Evolutionary conservation across 2,113 vertebrate species (phyloP).

Genomic region (Corythoichthys haematopterus): DNA sequence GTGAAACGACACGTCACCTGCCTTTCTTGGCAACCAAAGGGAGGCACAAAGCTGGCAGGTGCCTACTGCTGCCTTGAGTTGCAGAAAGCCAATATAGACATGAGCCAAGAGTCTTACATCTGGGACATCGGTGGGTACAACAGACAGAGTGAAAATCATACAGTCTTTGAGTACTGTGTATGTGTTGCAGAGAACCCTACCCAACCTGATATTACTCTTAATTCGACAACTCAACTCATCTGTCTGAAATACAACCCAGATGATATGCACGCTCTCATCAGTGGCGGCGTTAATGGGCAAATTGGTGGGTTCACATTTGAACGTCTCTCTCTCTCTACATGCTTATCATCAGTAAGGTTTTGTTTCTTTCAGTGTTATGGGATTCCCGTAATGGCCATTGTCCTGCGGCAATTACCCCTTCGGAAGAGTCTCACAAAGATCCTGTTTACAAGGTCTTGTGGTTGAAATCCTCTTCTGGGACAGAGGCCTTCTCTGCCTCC

Average conservation of each 20-base stretch:
- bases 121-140: constrained; percentile 85
- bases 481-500: constrained; percentile 84
- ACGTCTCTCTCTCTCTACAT: too few relatives aligned
- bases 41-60: constrained; percentile 78
- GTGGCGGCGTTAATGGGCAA: constrained; percentile 90
- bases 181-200: constrained; percentile 78
- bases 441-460: constrained; percentile 87
- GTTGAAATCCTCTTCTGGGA: constrained; percentile 91
- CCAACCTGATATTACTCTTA: constrained; percentile 77
- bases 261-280: constrained; percentile 81
- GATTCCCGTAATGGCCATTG: constrained; percentile 85
- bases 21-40: constrained; percentile 88
- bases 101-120: constrained; percentile 85
- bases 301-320: constrained; percentile 74
- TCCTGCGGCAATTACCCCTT: constrained; percentile 77
- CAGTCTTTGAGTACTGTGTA: neutral
- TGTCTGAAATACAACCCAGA: constrained; percentile 93
- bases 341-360: too few relatives aligned
- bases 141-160: neutral
- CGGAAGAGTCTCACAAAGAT: constrained; percentile 87
- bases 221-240: constrained; percentile 75
- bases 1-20: constrained; percentile 76
- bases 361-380: constrained; percentile 79
- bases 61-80: constrained; percentile 86
- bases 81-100: constrained; percentile 69